Percentiles rank a stretch among this genome's conserved stretches.
Conservation (phyloP, 2,113 vertebrate species). For the Rafetus swinhoei region DNA sequence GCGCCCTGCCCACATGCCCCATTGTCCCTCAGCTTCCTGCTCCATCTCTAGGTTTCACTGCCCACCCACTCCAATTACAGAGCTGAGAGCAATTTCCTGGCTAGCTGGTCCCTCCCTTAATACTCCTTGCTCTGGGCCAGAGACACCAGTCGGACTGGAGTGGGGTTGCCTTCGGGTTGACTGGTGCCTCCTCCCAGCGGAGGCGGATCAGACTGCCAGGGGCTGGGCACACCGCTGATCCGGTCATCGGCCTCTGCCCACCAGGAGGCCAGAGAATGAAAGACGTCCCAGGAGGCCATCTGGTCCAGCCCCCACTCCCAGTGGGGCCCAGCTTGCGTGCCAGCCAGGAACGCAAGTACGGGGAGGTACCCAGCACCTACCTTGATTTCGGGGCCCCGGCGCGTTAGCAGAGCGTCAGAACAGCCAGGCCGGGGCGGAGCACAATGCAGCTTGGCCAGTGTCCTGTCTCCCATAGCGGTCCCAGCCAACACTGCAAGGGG, state of each 20-base stretch:
- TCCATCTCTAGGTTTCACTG: background rate
- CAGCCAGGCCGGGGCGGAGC: too few relatives aligned
- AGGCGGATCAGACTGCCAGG: background rate
- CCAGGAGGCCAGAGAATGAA: background rate
- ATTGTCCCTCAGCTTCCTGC: background rate
- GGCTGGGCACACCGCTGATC: background rate
- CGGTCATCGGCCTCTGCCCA: background rate
- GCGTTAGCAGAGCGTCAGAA: too few relatives aligned
- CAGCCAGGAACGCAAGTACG: too few relatives aligned
- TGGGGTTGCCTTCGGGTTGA: background rate
- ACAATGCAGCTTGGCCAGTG: too few relatives aligned
- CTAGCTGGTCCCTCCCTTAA: background rate
- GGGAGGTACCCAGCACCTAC: too few relatives aligned
- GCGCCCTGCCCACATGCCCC: background rate
- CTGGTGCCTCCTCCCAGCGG: background rate
- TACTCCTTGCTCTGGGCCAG: background rate
- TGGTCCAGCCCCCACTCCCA: too few relatives aligned
- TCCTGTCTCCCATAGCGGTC: too few relatives aligned
- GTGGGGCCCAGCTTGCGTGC: too few relatives aligned
- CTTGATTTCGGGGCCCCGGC: too few relatives aligned
- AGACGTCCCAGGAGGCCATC: too few relatives aligned
- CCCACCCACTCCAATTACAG: background rate
- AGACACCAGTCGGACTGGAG: background rate
- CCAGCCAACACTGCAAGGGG: too few relatives aligned
- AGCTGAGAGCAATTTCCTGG: background rate